Evolutionary conservation across 2,113 vertebrate genomes (phyloP), one percentile per base, ranked within the genome.

Genomic region (Corydoras sp.): DNA sequence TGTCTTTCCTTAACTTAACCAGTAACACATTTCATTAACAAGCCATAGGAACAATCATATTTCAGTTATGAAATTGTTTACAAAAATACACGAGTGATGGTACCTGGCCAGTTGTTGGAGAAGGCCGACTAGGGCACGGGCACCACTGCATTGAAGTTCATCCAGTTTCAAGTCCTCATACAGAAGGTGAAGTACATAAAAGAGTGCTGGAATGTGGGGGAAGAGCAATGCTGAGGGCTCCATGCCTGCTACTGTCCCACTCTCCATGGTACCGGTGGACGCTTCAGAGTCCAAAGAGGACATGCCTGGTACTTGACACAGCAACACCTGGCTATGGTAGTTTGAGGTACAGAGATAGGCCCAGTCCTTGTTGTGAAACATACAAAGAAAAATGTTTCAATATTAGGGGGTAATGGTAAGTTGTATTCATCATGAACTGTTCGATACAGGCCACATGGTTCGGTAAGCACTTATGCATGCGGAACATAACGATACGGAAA

Each of bases 111-210:
- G 82, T 66, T 99, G 96, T 76, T 98, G 91, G 10, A 98, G 91
- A 71, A 99, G 89, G 18, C 92, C 89, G 55, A 96, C 90, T 10
- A 98, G 91, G 0, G 91, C 92, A 5, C 88, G 89, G 54, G 94
- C 89, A 31, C 90, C 91, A 24, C 93, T 93, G 74, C 93, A 88
- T 90, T 97, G 94, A 3, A 98, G 86, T 73, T 93, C 92, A 4
- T 98, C 94, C 80, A 99, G 87, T 74, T 96, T 95, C 62, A 98
- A 88, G 71, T 98, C 96, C 81, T 99, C 94, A 0, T 98, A 98
- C 55, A 97, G 87, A 73, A 99, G 88, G 76, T 99, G 97, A 72
- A 98, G 93, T 14, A 97, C 93, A 77, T 91, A 95, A 86, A 98
- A 98, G 62, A 98, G 89, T 10, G 93, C 89, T 35, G 97, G 96